These are phyloP conservation scores for Dicyrtoma fusca DNA, from an alignment of 2,888 invertebrate species.

Conservation along the genomic window DNA sequence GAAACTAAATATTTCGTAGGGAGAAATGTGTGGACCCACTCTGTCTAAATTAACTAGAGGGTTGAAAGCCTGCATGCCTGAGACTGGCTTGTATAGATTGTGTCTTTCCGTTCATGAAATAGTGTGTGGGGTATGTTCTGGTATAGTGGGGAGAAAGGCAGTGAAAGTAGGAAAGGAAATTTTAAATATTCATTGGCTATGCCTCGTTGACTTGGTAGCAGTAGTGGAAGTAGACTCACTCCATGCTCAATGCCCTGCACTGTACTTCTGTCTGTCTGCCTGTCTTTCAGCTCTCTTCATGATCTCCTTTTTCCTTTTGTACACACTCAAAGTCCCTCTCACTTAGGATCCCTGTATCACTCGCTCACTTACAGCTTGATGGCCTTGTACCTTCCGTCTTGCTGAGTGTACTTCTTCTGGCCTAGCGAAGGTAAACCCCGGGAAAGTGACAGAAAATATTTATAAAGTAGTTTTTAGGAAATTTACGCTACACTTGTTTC, in stretches of 20 bases:
- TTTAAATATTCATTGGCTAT: conserved; percentile 9
- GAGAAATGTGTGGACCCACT: no score
- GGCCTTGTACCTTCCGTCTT: no score
- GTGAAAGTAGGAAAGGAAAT: neutral
- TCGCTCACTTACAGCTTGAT: neutral
- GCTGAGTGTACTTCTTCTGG: no score
- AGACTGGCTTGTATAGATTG: no score
- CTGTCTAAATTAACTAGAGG: no score
- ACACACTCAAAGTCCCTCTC: neutral
- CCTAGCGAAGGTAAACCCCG: neutral
- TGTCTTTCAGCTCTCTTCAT: neutral
- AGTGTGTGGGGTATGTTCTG: no score
- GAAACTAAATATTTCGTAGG: no score
- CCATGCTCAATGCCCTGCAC: neutral
- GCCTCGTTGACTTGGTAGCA: conserved; percentile 4
- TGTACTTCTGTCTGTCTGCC: neutral
- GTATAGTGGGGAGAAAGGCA: neutral
- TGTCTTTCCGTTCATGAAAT: neutral
- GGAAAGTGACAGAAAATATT: conserved; percentile 17
- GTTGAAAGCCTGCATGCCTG: no score
- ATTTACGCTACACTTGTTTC: no score
- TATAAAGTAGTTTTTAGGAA: conserved; percentile 6
- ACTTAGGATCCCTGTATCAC: neutral
- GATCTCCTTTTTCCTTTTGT: neutral
- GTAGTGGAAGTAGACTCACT: no score